Evolutionary conservation across 2,113 vertebrate species (phyloP).

Genomic region (Calypte anna): DNA sequence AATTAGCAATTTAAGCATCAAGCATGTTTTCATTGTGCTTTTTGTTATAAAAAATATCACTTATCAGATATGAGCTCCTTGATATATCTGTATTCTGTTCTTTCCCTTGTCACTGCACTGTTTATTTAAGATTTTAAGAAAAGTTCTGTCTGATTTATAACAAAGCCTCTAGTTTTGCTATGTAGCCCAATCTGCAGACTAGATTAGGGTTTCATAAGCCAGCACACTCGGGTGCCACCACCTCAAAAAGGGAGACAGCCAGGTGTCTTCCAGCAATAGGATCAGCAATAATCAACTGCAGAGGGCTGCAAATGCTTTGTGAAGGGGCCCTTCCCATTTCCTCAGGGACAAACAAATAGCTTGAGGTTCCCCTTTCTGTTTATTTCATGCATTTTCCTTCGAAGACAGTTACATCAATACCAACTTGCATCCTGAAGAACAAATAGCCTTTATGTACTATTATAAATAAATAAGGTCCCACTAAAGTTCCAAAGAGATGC

Average conservation of each 20-base stretch:
- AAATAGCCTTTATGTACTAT: background rate
- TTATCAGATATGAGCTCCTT: background rate
- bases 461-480: background rate
- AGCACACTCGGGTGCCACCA: background rate
- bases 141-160: background rate
- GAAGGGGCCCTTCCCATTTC: background rate
- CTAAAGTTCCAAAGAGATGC: background rate
- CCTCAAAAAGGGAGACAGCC: background rate
- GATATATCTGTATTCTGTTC: background rate
- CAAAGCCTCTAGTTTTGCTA: background rate
- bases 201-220: background rate
- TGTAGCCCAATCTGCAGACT: background rate
- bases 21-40: background rate
- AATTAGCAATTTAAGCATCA: background rate
- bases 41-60: background rate
- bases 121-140: background rate
- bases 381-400: background rate
- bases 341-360: background rate
- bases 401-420: slow-evolving; percentile 6
- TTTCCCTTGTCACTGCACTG: background rate
- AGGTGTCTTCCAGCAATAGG: background rate
- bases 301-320: background rate
- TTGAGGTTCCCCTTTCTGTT: background rate
- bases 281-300: background rate
- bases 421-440: background rate